phyloP scores from a whole-genome alignment of 2,888 invertebrate genomes.

The Synanthedon tipuliformis region DNA sequence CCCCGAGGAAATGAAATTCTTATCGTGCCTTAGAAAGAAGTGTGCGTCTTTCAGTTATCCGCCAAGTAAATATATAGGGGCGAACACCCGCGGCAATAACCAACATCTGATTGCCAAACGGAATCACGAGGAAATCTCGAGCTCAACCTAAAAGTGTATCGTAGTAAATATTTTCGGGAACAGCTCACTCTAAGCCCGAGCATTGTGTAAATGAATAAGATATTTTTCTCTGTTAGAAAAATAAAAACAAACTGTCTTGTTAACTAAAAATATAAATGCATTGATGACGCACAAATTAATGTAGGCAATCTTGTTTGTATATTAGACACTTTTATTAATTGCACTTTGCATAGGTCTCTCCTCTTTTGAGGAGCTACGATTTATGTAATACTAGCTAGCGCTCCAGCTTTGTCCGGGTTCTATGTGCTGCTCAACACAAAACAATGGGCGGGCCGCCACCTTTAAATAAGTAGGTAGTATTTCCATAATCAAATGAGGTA shows the following conservation, averaged over 20 bases:
- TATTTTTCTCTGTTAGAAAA: neutral
- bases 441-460: no score
- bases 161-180: constrained; percentile 20
- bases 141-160: constrained; percentile 34
- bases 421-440: no score
- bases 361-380: no score
- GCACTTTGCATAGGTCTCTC: no score
- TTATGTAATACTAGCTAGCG: no score
- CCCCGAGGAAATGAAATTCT: constrained; percentile 69
- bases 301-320: no score
- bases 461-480: no score
- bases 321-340: no score
- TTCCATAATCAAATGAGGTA: no score
- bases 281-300: no score
- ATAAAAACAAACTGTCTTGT: constrained; percentile 8
- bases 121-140: constrained; percentile 42
- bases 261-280: neutral
- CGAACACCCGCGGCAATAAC: constrained; percentile 41
- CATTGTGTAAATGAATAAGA: neutral
- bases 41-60: constrained; percentile 63
- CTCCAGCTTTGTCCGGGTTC: no score
- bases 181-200: neutral
- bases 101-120: constrained; percentile 54
- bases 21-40: constrained; percentile 63
- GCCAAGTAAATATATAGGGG: constrained; percentile 59